Percentiles rank a stretch among this genome's conserved stretches.
Evolutionary conservation across 2,797 vertebrate genomes (phyloP).

Genomic region (Tenualosa thibaudeaui): DNA sequence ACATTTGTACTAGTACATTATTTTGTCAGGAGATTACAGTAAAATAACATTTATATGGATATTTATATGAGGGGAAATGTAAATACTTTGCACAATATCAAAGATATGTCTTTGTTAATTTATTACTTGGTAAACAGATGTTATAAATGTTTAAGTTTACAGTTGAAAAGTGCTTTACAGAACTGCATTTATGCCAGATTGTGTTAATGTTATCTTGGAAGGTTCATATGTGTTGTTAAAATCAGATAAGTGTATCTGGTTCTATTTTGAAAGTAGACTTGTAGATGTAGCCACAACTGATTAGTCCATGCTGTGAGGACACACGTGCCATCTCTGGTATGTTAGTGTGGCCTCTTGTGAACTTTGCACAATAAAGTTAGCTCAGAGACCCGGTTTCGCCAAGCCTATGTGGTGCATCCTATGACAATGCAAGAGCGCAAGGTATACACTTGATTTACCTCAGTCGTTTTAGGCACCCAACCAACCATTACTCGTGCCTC

Average conservation of each 20-base stretch:
- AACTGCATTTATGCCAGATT: slow-evolving; percentile 74
- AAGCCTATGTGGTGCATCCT: neutral
- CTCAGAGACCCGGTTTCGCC: neutral
- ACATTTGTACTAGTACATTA: slow-evolving; percentile 62
- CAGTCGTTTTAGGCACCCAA: neutral
- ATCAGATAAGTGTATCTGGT: slow-evolving; percentile 38
- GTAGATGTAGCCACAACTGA: slow-evolving; percentile 58
- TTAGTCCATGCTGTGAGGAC: slow-evolving; percentile 55
- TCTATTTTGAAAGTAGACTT: slow-evolving; percentile 37
- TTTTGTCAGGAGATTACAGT: slow-evolving; percentile 59
- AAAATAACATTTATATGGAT: slow-evolving; percentile 64
- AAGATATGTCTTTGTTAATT: slow-evolving; percentile 58
- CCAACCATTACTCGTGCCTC: neutral
- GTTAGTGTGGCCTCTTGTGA: slow-evolving; percentile 65
- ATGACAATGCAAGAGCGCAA: neutral
- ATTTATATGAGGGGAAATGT: slow-evolving; percentile 62
- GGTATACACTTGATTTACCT: neutral
- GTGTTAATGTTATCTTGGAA: slow-evolving; percentile 59
- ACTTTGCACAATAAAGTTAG: slow-evolving; percentile 73
- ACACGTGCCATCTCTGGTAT: slow-evolving; percentile 66
- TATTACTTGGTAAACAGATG: slow-evolving; percentile 51
- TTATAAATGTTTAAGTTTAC: slow-evolving; percentile 65
- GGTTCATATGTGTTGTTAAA: slow-evolving; percentile 55
- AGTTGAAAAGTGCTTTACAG: slow-evolving; percentile 68
- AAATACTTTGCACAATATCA: slow-evolving; percentile 71